Evolutionary conservation across 1,140 invertebrate species (phyloP), one percentile per base, ranked within the genome.

Genomic region (Nymphalis io): DNA sequence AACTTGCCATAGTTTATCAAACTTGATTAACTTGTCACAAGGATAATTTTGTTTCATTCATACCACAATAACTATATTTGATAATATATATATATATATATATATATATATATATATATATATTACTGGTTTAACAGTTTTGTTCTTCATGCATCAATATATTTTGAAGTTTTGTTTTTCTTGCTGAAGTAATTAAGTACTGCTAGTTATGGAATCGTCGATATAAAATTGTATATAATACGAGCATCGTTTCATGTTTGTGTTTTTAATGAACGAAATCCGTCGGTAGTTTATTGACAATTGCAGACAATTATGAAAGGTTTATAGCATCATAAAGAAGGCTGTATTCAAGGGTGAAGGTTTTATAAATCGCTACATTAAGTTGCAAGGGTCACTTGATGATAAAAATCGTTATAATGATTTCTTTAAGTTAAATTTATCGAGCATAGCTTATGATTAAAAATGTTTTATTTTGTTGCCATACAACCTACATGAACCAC

Each of bases 311-410:
- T 70, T 70, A 74, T 76, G 77, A 82, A 81, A 79, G 79, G 78
- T 85, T 87, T 79, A 82, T 73, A 70, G 73, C 58, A 64, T 76
- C 80, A 62, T 85, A 85, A 84, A 84, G 78, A 61, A 61, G 74
- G 74, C 62, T 44, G 64, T 70, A 72, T 79, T 70, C 68, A 75
- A 73, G 73, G 79, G 80, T 75, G 79, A 81, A 78, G 79, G 79
- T 68, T 74, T 72, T 3, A 40, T 44, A 62, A 46, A 70, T 42
- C 39, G 48, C 39, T 48, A 55, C 58, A 40, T 21, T 55, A 23
- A 55, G 23, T 55, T 55, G 51, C 21, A 44, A 44, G 42, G 59
- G 39, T 18, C 8, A 18, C 8, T 60, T 42, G 21, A 60, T 42
- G 59, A 60, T 44, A 60, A 42, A 55, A 3, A 1, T 51, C 46